Evolutionary conservation across 2,888 invertebrate species (phyloP).

Genomic region (Colostygia pectinataria): DNA sequence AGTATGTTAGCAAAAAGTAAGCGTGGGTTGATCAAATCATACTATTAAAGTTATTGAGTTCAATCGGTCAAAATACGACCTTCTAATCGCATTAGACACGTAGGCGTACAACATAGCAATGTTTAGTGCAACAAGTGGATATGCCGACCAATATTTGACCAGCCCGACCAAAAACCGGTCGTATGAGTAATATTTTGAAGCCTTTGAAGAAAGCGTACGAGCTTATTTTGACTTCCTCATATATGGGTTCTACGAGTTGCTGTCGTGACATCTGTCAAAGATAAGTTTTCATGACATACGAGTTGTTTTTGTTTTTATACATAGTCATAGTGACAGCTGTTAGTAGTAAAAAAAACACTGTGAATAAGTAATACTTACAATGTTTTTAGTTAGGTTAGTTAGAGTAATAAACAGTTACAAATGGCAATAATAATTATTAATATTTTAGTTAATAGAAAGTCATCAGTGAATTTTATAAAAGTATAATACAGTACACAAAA

Average conservation of each 20-base stretch:
- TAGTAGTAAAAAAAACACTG: too few species aligned
- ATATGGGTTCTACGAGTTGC: background rate
- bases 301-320: background rate
- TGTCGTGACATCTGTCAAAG: background rate
- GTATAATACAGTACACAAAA: too few species aligned
- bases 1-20: too few species aligned
- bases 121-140: constrained; percentile 24
- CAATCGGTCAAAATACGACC: constrained; percentile 36
- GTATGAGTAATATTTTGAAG: background rate
- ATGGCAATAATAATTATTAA: too few species aligned
- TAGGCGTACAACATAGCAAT: constrained; percentile 26
- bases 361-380: too few species aligned
- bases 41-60: constrained; percentile 24
- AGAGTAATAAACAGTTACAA: too few species aligned
- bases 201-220: background rate
- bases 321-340: too few species aligned
- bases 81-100: constrained; percentile 25
- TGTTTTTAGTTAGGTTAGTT: too few species aligned
- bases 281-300: background rate
- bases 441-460: too few species aligned
- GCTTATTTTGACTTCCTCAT: background rate
- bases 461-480: too few species aligned
- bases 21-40: constrained; percentile 27
- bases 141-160: constrained; percentile 19
- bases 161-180: constrained; percentile 9